Conservation (phyloP, 2,888 invertebrate species). For the Synanthedon vespiformis region DNA sequence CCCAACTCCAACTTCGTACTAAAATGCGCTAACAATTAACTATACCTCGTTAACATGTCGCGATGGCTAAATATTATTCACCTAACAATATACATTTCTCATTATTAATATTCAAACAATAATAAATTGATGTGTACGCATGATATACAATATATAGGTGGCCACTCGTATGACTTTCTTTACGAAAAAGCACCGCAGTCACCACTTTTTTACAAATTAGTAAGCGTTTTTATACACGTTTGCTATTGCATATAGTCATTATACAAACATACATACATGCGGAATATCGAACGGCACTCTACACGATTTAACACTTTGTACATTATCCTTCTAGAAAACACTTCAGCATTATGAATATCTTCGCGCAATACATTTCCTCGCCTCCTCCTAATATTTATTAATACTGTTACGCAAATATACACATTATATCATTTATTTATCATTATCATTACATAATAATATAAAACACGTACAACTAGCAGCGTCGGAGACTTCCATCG, state of each 20-base stretch:
- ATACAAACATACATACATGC: conserved; percentile 7
- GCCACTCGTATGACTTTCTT: neutral
- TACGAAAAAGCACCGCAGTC: neutral
- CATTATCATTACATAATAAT: neutral
- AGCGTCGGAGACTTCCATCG: neutral
- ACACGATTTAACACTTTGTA: conserved; percentile 2
- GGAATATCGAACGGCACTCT: conserved; percentile 4
- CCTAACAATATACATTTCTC: conserved; percentile 28
- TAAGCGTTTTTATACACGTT: neutral
- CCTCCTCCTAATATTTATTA: no score
- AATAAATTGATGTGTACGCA: conserved; percentile 50
- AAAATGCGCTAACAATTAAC: conserved; percentile 48
- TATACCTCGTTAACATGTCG: conserved; percentile 32
- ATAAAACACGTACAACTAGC: neutral
- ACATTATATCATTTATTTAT: neutral
- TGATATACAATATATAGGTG: conserved; percentile 30
- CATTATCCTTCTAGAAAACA: neutral
- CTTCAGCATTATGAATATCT: neutral
- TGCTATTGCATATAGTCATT: neutral
- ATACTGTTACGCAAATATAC: conserved; percentile 35
- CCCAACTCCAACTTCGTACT: conserved; percentile 20
- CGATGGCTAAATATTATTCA: conserved; percentile 30
- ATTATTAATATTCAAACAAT: conserved; percentile 40
- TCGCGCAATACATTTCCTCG: no score
- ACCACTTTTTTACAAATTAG: neutral